Base-by-base conservation (phyloP, 2,113 vertebrate genomes). In the Mellivora capensis region DNA sequence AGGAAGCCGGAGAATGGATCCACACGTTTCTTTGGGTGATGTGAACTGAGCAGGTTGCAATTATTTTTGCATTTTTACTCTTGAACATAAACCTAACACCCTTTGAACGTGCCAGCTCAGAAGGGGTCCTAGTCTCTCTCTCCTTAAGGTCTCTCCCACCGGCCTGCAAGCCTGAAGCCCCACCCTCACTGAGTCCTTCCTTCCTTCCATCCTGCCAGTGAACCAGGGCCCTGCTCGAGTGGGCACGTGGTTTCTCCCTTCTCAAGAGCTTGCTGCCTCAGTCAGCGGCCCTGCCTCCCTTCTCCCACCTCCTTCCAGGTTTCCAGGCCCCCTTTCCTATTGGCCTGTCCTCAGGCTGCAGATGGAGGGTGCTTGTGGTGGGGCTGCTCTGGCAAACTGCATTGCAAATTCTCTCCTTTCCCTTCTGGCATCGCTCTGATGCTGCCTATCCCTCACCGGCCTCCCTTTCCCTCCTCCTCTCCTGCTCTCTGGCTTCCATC, bases 291-390 rank as follows among this genome's bases (percentile, higher is more conserved):
- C 54, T 14, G 44, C 21, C 23, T 7, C 11, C 11, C 1, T 14
- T 1, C 1, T 21, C 17, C n/a, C 12, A 6, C 7, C 4, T n/a
- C 31, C 21, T 12, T 3, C 31, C 47, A 54, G 11, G 9, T 29
- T 62, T 34, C 62, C n/a, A 25, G 91, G 9, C 69, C 17, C 52
- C 3, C 61, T 54, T 34, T 39, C 87, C 20, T 4, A 4, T 7
- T 31, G 20, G 14, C 17, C 74, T 54, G 79, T 94, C 34, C 13
- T n/a, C 69, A 25, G 61, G 44, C 62, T 84, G 13, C 29, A 37
- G 42, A 27, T 18, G 23, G 44, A 59, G 29, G 34, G 3, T 4
- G 6, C 34, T 21, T 15, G 27, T 31, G 8, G 34, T 39, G 42
- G 39, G 49, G 42, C 1, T 7, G 34, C 69, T 84, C 42, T 12